These are phyloP conservation scores for Malaclemys terrapin DNA, from an alignment of 2,113 vertebrate species.

Conservation along the genomic window DNA sequence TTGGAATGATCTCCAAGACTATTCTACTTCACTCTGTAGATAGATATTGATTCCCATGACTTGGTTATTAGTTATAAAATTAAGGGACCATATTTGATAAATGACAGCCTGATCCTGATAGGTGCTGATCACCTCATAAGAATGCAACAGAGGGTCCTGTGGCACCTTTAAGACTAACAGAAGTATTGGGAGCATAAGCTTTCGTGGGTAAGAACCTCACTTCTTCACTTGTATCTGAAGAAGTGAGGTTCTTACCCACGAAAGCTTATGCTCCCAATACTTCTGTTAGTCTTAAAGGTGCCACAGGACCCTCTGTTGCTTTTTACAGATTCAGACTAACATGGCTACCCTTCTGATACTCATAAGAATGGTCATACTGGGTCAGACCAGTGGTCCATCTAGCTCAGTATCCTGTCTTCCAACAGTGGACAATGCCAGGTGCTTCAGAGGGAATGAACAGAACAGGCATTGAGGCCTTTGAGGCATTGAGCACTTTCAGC, in stretches of 20 bases:
- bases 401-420: background rate
- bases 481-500: fast-evolving
- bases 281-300: no score
- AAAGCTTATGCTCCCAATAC: no score
- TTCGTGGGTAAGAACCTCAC: no score
- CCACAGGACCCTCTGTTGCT: no score
- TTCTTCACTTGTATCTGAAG: no score
- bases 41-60: background rate
- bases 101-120: fast-evolving
- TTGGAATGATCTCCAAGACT: background rate
- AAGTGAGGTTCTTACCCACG: no score
- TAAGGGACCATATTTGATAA: fast-evolving
- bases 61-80: background rate
- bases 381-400: background rate
- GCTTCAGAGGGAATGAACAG: background rate
- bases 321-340: no score
- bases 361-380: background rate
- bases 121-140: fast-evolving
- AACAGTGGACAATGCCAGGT: background rate
- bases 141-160: background rate
- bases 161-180: no score
- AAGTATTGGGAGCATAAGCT: no score
- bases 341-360: no score
- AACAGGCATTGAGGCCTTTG: background rate
- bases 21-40: background rate